Evolutionary conservation across 2,888 invertebrate genomes (phyloP), one percentile per base, ranked within the genome.

Genomic region (Aleiodes testaceus): DNA sequence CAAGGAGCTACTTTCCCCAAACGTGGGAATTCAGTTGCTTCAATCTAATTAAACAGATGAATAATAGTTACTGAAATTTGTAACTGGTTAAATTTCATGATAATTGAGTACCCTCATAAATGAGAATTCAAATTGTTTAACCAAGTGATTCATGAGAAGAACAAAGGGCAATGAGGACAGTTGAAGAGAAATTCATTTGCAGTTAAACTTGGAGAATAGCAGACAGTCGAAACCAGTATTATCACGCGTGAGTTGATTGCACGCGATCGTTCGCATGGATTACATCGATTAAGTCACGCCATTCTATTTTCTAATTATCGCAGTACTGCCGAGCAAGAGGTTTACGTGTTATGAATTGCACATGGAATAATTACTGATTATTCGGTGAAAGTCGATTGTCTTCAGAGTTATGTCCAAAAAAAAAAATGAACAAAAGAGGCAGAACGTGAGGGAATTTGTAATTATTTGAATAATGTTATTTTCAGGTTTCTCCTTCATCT

Each of bases 231-330:
- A 6, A 26, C 14, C 14, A 30, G 16, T 30, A 55, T 55, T 55
- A 30, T 59, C 59, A 65, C 64, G 64, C 65, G 61, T 53, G 45
- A 66, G 55, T 42, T 52, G 64, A 68, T 55, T 55, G 49, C 68
- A 55, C 59, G 69, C 47, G 71, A 77, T 74, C 63, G 65, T 64
- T 73, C 70, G 66, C 64, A 18, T 70, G 72, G 75, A 74, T 76
- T 76, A 71, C 72, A 73, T 72, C 71, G 70, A 71, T 72, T 71
- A 72, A 72, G 72, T 72, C 49, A 72, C 72, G 70, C 69, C 64
- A 73, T 77, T 71, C 67, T 69, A 64, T 75, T 75, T 75, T 72
- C 71, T 72, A 74, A 75, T 75, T 74, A 77, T 63, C 45, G 4
- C 2, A 14, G 6, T 9, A 65, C 16, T n/a, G n/a, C n/a, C 16